Evolutionary conservation across 2,797 vertebrate species (phyloP).

Genomic region (Apogon talboti): DNA sequence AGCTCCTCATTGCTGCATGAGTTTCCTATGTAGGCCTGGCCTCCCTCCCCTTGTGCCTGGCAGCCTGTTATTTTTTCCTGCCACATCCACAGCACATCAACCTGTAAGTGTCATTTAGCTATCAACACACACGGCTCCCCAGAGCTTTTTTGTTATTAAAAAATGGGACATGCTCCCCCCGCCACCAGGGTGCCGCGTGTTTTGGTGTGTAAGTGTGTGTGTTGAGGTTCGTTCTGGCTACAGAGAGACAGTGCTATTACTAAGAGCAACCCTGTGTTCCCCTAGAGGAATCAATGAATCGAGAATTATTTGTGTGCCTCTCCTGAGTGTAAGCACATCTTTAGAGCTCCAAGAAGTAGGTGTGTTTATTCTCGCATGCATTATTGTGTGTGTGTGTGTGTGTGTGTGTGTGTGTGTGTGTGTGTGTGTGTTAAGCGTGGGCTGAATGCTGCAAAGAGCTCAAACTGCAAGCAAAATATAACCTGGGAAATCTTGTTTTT

Average conservation of each 20-base stretch:
- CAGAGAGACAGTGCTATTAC: constrained; percentile 66
- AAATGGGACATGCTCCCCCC: constrained; percentile 66
- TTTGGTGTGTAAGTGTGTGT: constrained; percentile 38
- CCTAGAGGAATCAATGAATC: constrained; percentile 67
- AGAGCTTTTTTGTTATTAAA: constrained; percentile 80
- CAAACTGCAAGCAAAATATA: constrained; percentile 33
- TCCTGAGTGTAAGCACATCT: constrained; percentile 15
- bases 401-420: constrained; percentile 8
- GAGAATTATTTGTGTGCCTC: constrained; percentile 35
- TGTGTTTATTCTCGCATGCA: constrained; percentile 22
- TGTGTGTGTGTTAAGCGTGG: constrained; percentile 18
- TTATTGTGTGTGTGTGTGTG: constrained; percentile 6
- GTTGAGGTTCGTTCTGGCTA: constrained; percentile 64
- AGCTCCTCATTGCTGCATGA: constrained; percentile 73
- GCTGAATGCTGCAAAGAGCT: constrained; percentile 41
- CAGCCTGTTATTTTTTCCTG: constrained; percentile 68
- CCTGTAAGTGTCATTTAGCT: constrained; percentile 83
- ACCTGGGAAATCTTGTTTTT: constrained; percentile 44
- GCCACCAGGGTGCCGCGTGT: constrained; percentile 55
- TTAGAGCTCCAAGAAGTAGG: constrained; percentile 31
- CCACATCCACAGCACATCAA: constrained; percentile 71
- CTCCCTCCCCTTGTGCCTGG: constrained; percentile 63
- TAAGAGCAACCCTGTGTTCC: constrained; percentile 60
- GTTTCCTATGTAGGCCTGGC: constrained; percentile 64
- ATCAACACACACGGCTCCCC: constrained; percentile 71